These are phyloP conservation scores for Syrista parreyssii DNA, from an alignment of 2,888 invertebrate genomes.

Conservation along the genomic window DNA sequence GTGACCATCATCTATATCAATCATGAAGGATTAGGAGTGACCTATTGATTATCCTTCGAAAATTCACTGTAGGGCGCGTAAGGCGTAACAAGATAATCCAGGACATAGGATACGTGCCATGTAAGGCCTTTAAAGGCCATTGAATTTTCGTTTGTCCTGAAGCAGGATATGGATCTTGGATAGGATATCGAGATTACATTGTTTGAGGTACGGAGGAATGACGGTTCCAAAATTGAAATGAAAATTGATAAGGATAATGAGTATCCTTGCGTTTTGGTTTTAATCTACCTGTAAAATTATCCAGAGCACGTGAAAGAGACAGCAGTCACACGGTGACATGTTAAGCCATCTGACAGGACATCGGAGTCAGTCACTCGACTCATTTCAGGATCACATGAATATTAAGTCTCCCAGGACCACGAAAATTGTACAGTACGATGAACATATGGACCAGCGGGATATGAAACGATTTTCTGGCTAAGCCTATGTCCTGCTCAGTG, in stretches of 20 bases:
- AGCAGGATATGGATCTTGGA: neutral
- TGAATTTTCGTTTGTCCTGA: neutral
- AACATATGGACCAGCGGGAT: neutral
- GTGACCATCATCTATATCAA: conserved; percentile 31
- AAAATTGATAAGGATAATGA: neutral
- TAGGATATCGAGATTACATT: neutral
- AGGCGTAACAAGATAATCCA: neutral
- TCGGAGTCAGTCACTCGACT: conserved; percentile 32
- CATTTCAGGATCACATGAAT: conserved; percentile 37
- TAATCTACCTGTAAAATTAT: conserved; percentile 35
- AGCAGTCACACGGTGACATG: conserved; percentile 39
- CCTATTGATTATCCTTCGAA: neutral
- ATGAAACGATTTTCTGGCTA: neutral
- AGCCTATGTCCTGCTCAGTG: neutral
- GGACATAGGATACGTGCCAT: neutral
- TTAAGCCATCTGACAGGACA: conserved; percentile 38
- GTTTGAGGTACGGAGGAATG: neutral
- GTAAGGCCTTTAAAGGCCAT: neutral
- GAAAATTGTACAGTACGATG: neutral
- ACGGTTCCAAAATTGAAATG: neutral
- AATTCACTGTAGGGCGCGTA: neutral
- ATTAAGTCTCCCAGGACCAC: conserved; percentile 26
- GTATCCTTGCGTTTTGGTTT: neutral
- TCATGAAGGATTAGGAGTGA: neutral
- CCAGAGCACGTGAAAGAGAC: conserved; percentile 38